phyloP scores from a whole-genome alignment of 64 coral and sea anemone species.

The Orbicella faveolata region DNA sequence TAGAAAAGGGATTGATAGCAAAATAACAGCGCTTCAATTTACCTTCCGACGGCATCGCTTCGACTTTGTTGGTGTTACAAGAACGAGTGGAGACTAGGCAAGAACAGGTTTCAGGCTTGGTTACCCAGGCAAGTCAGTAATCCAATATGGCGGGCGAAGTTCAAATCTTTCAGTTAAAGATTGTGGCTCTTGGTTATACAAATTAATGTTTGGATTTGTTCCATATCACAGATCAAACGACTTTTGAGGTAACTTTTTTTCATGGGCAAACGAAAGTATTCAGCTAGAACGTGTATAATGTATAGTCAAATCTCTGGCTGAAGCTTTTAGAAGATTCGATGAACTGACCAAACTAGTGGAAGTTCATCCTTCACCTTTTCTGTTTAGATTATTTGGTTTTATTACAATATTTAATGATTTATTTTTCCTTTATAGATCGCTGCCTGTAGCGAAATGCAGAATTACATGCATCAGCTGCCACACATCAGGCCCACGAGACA shows the following conservation, averaged over 20 bases:
- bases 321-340: too few species aligned
- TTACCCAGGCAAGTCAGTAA: not conserved
- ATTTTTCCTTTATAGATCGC: too few species aligned
- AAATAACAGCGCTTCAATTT: not conserved
- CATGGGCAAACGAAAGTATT: too few species aligned
- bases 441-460: constrained; percentile 7
- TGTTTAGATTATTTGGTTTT: too few species aligned
- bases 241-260: not conserved
- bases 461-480: not conserved
- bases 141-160: not conserved
- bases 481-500: not conserved
- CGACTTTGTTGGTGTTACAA: constrained; percentile 2
- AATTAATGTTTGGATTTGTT: too few species aligned
- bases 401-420: too few species aligned
- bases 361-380: too few species aligned
- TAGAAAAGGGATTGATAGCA: not conserved
- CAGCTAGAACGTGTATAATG: too few species aligned
- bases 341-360: too few species aligned
- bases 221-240: not conserved
- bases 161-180: too few species aligned
- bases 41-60: constrained; percentile 35
- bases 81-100: not conserved
- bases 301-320: too few species aligned
- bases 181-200: too few species aligned
- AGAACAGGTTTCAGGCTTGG: not conserved